phyloP scores from a whole-genome alignment of 2,113 vertebrate species.

The Lynx canadensis region DNA sequence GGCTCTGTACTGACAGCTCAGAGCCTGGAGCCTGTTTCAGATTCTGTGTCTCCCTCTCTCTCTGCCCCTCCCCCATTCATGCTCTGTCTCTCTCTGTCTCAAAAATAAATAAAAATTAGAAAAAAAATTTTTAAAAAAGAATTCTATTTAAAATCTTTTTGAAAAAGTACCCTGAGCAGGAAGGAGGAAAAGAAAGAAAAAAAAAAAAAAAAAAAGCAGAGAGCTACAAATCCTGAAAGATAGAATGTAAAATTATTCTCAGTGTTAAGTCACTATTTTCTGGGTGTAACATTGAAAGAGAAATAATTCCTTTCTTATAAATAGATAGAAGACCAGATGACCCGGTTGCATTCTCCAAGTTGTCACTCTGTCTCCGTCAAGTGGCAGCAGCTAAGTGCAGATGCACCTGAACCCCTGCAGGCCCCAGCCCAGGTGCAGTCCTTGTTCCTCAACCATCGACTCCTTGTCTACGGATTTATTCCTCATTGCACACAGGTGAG shows the following conservation, averaged over 20 bases:
- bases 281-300: not conserved
- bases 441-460: constrained; percentile 88
- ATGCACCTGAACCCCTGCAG: constrained; percentile 83
- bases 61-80: too few relatives aligned
- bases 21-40: too few relatives aligned
- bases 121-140: not conserved
- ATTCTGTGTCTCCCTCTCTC: too few relatives aligned
- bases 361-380: constrained; percentile 91
- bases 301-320: constrained; percentile 34
- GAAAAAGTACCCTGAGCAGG: not conserved
- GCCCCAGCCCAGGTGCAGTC: constrained; percentile 89
- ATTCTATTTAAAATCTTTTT: not conserved
- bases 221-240: not conserved
- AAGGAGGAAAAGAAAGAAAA: not conserved
- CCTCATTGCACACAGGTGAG: constrained; percentile 91
- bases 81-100: too few relatives aligned
- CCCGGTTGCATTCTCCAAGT: constrained; percentile 85
- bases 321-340: constrained; percentile 87
- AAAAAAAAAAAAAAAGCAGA: not conserved
- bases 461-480: constrained; percentile 92
- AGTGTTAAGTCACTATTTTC: not conserved
- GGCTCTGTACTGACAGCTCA: too few relatives aligned
- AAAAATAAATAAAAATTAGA: too few relatives aligned
- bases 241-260: not conserved
- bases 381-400: constrained; percentile 89